Percentiles rank a stretch among this genome's conserved stretches.
Evolutionary conservation across 2,888 invertebrate genomes (phyloP).

Genomic region (Spilosoma lubricipeda): DNA sequence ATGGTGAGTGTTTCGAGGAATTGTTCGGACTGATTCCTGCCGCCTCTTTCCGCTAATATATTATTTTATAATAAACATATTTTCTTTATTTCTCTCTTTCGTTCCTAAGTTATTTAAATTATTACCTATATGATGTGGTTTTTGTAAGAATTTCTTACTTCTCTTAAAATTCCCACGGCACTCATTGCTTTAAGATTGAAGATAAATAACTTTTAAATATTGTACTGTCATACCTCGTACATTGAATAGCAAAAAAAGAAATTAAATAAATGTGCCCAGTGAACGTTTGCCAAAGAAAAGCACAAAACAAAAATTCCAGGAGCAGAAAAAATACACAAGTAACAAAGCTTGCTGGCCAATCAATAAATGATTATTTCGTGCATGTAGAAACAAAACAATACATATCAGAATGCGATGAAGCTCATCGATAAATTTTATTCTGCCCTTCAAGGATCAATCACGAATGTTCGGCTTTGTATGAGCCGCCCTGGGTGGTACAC

Average conservation of each 20-base stretch:
- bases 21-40: too few relatives aligned
- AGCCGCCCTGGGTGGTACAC: slow-evolving; percentile 81
- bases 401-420: slow-evolving; percentile 32
- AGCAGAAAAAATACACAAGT: neutral
- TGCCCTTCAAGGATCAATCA: slow-evolving; percentile 82
- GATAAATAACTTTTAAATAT: neutral
- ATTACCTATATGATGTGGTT: neutral
- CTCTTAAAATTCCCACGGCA: neutral
- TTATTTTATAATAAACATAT: too few relatives aligned
- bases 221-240: neutral
- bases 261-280: neutral
- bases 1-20: too few relatives aligned
- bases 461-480: slow-evolving; percentile 66
- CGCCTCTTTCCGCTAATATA: too few relatives aligned
- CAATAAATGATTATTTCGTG: slow-evolving; percentile 48
- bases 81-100: too few relatives aligned
- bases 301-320: neutral
- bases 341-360: slow-evolving; percentile 30
- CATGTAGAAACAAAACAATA: slow-evolving; percentile 43
- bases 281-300: neutral
- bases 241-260: neutral
- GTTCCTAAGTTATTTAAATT: neutral
- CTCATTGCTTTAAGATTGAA: neutral
- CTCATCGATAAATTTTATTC: slow-evolving; percentile 64
- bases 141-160: neutral